A percentile compares a stretch with the other conserved stretches of the same genome.
These are phyloP conservation scores for Lasioglossum marginatum DNA, from an alignment of 2,888 invertebrate genomes.

Conservation along the genomic window DNA sequence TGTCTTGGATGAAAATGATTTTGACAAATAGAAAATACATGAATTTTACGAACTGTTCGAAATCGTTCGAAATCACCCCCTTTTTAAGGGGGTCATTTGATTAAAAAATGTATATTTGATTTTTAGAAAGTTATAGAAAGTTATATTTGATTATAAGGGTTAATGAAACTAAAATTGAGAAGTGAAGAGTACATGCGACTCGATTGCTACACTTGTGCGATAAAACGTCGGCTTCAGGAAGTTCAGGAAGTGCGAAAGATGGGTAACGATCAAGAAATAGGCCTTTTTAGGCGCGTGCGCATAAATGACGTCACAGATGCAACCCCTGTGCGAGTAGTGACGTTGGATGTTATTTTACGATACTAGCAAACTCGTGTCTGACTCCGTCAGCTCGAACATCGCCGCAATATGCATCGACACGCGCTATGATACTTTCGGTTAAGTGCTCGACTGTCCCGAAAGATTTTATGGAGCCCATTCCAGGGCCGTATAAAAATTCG, in stretches of 20 bases:
- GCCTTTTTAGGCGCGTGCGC: conserved; percentile 66
- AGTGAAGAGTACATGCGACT: background rate
- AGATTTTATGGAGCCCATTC: background rate
- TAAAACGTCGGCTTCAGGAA: conserved; percentile 37
- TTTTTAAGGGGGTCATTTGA: too few relatives aligned
- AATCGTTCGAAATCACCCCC: background rate
- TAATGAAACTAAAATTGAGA: too few relatives aligned
- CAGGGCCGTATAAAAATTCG: conserved; percentile 7
- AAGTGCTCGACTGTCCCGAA: conserved; percentile 20
- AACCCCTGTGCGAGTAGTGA: conserved; percentile 50
- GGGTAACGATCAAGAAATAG: conserved; percentile 79
- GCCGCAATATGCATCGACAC: conserved; percentile 65
- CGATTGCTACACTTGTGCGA: conserved; percentile 9
- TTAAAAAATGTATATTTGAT: too few relatives aligned
- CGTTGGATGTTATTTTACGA: conserved; percentile 63
- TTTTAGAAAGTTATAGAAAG: too few relatives aligned
- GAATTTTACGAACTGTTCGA: background rate
- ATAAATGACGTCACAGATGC: conserved; percentile 72
- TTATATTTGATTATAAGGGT: too few relatives aligned
- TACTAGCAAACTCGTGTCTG: conserved; percentile 50
- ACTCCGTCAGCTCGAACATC: conserved; percentile 43
- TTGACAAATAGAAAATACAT: background rate
- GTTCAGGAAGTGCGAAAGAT: conserved; percentile 48
- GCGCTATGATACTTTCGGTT: conserved; percentile 40
- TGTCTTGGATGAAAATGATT: background rate